Evolutionary conservation across 2,113 vertebrate genomes (phyloP).

Genomic region (Corapipo altera): DNA sequence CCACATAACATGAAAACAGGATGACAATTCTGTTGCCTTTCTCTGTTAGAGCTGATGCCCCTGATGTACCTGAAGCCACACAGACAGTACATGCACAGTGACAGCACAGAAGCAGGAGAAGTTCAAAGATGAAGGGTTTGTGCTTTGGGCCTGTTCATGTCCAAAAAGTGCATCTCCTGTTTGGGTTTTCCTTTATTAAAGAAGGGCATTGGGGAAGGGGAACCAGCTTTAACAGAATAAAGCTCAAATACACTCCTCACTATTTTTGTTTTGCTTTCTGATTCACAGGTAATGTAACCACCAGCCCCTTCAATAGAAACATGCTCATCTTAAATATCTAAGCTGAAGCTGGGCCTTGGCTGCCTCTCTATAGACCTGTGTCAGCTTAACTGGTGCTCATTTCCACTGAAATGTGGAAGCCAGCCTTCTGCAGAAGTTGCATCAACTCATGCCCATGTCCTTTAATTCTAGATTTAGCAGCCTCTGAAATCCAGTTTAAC

Average conservation of each 20-base stretch:
- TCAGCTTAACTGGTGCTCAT: neutral
- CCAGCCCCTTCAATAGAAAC: fast-evolving
- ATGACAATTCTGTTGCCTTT: neutral
- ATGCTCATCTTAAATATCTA: no score
- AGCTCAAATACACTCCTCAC: neutral
- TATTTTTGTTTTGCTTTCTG: neutral
- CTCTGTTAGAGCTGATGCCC: neutral
- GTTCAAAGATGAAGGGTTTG: neutral
- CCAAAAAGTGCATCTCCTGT: neutral
- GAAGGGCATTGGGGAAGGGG: fast-evolving
- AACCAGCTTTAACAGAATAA: neutral
- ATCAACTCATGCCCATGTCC: neutral
- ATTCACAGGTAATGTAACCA: neutral
- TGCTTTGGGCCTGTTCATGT: neutral
- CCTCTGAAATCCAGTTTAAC: neutral
- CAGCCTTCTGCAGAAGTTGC: neutral
- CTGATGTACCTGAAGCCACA: neutral
- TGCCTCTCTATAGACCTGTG: fast-evolving
- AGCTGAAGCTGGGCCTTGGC: neutral
- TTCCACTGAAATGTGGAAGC: neutral
- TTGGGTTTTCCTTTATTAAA: neutral
- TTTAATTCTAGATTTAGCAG: neutral
- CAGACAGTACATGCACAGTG: neutral
- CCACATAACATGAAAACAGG: neutral
- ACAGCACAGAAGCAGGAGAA: neutral